Base-by-base conservation (phyloP, 2,113 vertebrate genomes). In the Ammospiza caudacuta region DNA sequence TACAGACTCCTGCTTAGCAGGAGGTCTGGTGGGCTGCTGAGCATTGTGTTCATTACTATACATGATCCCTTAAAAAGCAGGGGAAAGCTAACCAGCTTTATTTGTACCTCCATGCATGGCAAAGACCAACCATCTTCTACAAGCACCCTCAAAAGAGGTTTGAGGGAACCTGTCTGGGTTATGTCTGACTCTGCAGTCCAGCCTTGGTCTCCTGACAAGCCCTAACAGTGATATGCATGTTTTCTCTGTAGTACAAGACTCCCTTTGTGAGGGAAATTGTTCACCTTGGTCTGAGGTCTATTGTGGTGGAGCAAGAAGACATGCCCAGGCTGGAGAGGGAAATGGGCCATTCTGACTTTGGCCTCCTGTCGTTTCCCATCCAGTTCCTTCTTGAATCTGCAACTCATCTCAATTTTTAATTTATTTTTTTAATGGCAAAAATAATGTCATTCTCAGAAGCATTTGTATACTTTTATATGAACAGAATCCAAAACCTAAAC, bases 371-470 rank as follows among this genome's bases (percentile, higher is more conserved):
- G 27, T 67, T 27, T 93, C 83, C 83, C 55, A 77, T 54, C 33
- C 61, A 35, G 21, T 78, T 75, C 14, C 51, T 95, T 78, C 69
- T 91, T 74, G 73, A 80, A 92, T 89, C 91, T 95, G 83, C 39
- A 87, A 89, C 33, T 91, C 86, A 89, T 95, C 68, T 86, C 74
- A 19, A 90, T 70, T 89, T 92, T 90, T 78, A 67, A 92, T 92
- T 92, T 64, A 2, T 88, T 69, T 52, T 85, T 77, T 84, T 63
- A 14, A 52, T 44, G 28, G 7, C 16, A 3, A 69, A 83, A 89
- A 63, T 76, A 79, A 92, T n/a, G 39, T 80, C 39, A 44, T 92
- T 88, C 91, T 92, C 51, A 51, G 52, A 90, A 86, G 15, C 35
- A 13, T 69, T 90, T 80, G 49, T 93, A 44, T 83, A 81, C 51